Percentiles rank a stretch among this genome's conserved stretches.
Evolutionary conservation across 1,140 invertebrate genomes (phyloP).

Genomic region (Pseudomyrmex dendroicus): DNA sequence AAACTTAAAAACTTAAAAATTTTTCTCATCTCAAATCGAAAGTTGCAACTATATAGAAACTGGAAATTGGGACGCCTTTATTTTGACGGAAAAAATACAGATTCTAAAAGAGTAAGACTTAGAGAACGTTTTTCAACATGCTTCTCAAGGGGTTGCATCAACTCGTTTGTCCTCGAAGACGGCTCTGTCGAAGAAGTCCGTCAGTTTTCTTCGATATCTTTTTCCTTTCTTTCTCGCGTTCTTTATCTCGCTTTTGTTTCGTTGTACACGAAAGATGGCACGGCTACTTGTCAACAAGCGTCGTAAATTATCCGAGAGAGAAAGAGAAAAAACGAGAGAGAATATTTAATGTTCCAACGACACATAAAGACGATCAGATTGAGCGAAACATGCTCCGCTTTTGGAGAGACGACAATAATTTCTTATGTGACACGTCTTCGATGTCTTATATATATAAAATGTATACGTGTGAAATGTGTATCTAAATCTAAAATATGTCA

Average conservation of each 20-base stretch:
- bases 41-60: no score
- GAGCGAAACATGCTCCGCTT: slow-evolving; percentile 1
- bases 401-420: not conserved
- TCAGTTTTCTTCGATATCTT: slow-evolving; percentile 25
- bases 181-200: not conserved
- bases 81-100: not conserved
- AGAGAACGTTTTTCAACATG: not conserved
- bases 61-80: not conserved
- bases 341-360: slow-evolving; percentile 33
- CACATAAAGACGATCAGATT: slow-evolving; percentile 25
- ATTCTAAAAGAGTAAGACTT: slow-evolving; percentile 17
- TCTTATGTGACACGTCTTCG: not conserved
- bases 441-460: not conserved
- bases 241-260: slow-evolving; percentile 25
- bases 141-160: not conserved
- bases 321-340: not conserved
- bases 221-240: slow-evolving; percentile 2
- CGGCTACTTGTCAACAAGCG: slow-evolving; percentile 41
- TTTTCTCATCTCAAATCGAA: not conserved
- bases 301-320: slow-evolving; percentile 39
- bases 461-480: not conserved
- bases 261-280: slow-evolving; percentile 38
- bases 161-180: not conserved
- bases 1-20: no score
- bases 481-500: not conserved